Conservation (phyloP, 1,140 invertebrate species). For the Achatina immaculata region DNA sequence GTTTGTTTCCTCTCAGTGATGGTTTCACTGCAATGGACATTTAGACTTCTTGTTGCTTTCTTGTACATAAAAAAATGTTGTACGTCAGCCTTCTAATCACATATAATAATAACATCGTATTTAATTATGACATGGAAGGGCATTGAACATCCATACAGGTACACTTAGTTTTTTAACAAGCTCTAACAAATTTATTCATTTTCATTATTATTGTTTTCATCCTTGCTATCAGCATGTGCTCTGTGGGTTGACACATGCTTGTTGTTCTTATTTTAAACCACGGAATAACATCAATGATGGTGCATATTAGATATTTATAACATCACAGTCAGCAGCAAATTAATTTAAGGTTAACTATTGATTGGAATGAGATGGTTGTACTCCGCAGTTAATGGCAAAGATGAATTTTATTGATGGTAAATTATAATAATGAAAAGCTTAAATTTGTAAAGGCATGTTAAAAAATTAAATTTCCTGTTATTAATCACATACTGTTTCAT, state of each 20-base stretch:
- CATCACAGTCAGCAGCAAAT: slow-evolving; percentile 3
- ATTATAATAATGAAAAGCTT: neutral
- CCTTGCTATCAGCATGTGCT: neutral
- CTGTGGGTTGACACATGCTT: neutral
- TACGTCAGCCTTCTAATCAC: too few species aligned
- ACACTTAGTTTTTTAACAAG: neutral
- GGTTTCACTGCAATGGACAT: too few species aligned
- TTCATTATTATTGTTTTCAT: neutral
- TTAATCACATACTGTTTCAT: neutral
- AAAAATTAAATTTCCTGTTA: neutral
- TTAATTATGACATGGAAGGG: neutral
- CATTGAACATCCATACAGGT: neutral
- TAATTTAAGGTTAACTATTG: neutral
- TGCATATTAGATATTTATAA: neutral
- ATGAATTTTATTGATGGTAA: slow-evolving; percentile 7
- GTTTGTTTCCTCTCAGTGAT: too few species aligned
- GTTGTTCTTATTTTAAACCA: neutral
- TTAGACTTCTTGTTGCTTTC: too few species aligned
- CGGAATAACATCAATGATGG: neutral
- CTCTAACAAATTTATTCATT: neutral
- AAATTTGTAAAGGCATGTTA: neutral
- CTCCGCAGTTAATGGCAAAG: neutral
- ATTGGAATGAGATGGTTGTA: neutral
- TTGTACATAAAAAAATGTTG: too few species aligned
- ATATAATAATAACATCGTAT: too few species aligned